Conservation (phyloP, 2,113 vertebrate genomes). For the Brachyhypopomus occidentalis region DNA sequence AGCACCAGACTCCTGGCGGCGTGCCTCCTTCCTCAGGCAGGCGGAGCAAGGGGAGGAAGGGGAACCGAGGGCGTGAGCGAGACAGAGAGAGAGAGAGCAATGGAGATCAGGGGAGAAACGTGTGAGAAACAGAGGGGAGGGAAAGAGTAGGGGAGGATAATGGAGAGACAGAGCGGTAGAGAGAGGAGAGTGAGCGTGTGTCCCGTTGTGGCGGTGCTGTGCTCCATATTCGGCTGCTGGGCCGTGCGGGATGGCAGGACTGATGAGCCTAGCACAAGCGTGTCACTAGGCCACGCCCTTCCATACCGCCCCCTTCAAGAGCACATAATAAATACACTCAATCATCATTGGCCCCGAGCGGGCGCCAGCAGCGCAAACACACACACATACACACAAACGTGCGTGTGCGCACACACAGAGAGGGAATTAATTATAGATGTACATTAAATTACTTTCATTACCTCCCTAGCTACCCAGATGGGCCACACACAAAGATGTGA, state of each 20-base stretch:
- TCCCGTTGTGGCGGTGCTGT: slow-evolving; percentile 44
- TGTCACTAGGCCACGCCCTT: slow-evolving; percentile 55
- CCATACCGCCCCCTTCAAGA: slow-evolving; percentile 49
- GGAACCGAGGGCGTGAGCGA: background rate
- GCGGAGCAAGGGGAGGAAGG: slow-evolving; percentile 22
- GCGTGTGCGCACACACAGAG: slow-evolving; percentile 55
- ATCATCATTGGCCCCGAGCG: slow-evolving; percentile 76
- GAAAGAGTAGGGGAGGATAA: background rate
- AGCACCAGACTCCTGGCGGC: too few species aligned
- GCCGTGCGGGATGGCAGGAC: slow-evolving; percentile 57
- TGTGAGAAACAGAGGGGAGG: background rate
- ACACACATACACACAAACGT: background rate
- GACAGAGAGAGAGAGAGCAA: background rate
- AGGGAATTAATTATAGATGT: slow-evolving; percentile 95
- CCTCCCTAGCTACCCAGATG: slow-evolving; percentile 73
- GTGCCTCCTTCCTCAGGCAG: background rate
- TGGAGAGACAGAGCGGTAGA: slow-evolving; percentile 7
- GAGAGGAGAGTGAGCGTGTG: slow-evolving; percentile 48
- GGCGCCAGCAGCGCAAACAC: slow-evolving; percentile 63
- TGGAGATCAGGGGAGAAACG: slow-evolving; percentile 49
- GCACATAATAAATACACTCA: slow-evolving; percentile 78
- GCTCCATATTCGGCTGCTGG: slow-evolving; percentile 64
- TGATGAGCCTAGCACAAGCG: slow-evolving; percentile 65
- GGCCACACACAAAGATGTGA: slow-evolving; percentile 75
- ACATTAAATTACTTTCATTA: slow-evolving; percentile 97